Percentiles rank a stretch among this genome's conserved stretches.
phyloP scores from a whole-genome alignment of 2,888 invertebrate genomes.

The Aleiodes alternator region DNA sequence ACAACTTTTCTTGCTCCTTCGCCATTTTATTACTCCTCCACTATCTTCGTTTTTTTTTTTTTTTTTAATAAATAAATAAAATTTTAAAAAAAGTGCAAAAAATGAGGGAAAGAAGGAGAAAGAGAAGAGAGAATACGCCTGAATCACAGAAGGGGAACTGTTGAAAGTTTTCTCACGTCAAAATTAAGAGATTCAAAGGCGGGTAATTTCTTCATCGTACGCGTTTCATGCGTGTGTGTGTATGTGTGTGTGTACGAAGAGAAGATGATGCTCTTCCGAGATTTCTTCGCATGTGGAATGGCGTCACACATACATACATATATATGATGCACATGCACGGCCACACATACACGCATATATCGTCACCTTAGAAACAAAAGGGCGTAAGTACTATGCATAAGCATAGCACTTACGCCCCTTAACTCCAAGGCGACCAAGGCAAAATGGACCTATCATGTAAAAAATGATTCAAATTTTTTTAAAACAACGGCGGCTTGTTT shows the following conservation, averaged over 20 bases:
- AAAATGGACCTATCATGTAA: no score
- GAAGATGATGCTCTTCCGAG: conserved; percentile 22
- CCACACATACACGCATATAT: no score
- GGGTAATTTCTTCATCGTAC: conserved; percentile 72
- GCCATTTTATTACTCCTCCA: conserved; percentile 20
- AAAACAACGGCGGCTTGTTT: no score
- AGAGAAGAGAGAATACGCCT: neutral
- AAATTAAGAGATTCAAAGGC: conserved; percentile 71
- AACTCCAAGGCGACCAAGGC: no score
- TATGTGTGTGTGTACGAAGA: conserved; percentile 4
- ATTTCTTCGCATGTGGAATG: conserved; percentile 38
- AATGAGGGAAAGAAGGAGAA: neutral
- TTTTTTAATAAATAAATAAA: neutral
- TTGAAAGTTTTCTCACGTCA: conserved; percentile 64
- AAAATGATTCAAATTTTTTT: no score
- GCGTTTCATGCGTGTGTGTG: conserved; percentile 48
- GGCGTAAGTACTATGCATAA: no score
- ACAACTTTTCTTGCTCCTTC: conserved; percentile 21
- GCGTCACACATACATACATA: conserved; percentile 40
- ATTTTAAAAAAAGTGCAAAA: neutral
- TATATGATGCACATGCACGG: no score
- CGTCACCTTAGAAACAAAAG: no score
- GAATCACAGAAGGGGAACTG: neutral
- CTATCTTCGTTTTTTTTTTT: neutral
- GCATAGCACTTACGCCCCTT: no score